phyloP scores from a whole-genome alignment of 2,113 vertebrate genomes.

The Sclerurus mexicanus region DNA sequence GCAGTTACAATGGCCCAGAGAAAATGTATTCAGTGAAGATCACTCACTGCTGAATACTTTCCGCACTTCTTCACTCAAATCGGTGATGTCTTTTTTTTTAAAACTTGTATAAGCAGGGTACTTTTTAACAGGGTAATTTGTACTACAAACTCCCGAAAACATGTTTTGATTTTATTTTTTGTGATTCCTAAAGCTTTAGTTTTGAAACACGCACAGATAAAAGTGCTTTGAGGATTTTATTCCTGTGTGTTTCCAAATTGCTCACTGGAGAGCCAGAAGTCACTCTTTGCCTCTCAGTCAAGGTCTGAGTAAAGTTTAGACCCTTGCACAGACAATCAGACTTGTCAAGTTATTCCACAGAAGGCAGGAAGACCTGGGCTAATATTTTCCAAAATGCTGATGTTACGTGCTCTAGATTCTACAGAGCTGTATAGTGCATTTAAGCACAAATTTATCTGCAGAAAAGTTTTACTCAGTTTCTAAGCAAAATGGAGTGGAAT shows the following conservation, averaged over 20 bases:
- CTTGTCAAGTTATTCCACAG: not conserved
- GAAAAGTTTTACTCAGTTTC: not conserved
- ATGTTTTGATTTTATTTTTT: not conserved
- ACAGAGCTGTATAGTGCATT: not conserved
- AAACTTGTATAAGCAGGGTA: not conserved
- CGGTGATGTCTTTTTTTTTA: not conserved
- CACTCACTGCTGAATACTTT: constrained; percentile 19
- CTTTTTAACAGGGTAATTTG: constrained; percentile 48
- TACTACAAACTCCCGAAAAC: constrained; percentile 40
- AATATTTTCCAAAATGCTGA: not conserved
- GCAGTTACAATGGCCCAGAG: constrained; percentile 38
- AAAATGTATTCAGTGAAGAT: constrained; percentile 53
- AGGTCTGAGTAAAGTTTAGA: not conserved
- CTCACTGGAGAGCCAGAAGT: constrained; percentile 22
- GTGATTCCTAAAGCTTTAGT: not conserved
- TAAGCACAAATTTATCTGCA: not conserved
- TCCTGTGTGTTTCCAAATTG: not conserved
- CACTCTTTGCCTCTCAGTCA: constrained; percentile 1
- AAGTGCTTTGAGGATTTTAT: not conserved
- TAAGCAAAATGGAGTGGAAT: not conserved
- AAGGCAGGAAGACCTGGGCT: not conserved
- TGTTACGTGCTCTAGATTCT: not conserved
- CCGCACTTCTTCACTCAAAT: constrained; percentile 3
- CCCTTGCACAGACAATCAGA: not conserved
- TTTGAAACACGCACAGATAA: not conserved